These are phyloP conservation scores for Orthosia gracilis DNA, from an alignment of 2,888 invertebrate species.

Conservation along the genomic window DNA sequence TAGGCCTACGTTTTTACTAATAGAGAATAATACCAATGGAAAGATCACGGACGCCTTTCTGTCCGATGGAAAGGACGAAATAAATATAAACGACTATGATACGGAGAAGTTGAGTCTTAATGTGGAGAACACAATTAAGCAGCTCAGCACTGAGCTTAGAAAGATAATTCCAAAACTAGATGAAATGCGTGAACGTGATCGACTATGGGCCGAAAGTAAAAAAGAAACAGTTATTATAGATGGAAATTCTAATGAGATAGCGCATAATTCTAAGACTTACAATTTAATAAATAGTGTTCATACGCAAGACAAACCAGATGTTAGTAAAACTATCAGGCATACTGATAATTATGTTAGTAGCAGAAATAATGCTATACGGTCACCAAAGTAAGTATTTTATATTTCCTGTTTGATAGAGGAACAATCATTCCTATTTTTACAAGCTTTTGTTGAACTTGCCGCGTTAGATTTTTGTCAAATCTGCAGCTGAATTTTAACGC, in stretches of 20 bases:
- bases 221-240: conserved; percentile 76
- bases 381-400: conserved; percentile 72
- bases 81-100: conserved; percentile 85
- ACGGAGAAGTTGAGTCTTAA: conserved; percentile 84
- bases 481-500: background rate
- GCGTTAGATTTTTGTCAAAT: background rate
- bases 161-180: conserved; percentile 89
- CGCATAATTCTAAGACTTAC: conserved; percentile 70
- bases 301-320: conserved; percentile 63
- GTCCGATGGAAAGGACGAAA: conserved; percentile 91
- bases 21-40: conserved; percentile 82
- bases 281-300: conserved; percentile 59
- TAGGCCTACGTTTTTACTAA: conserved; percentile 87
- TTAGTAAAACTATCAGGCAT: conserved; percentile 58
- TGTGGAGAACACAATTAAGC: conserved; percentile 88
- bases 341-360: conserved; percentile 60
- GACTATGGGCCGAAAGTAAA: conserved; percentile 81
- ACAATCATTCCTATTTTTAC: conserved; percentile 5
- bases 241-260: conserved; percentile 85
- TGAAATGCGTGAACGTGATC: conserved; percentile 87
- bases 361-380: conserved; percentile 63
- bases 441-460: background rate
- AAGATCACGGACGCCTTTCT: conserved; percentile 91
- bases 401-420: conserved; percentile 1
- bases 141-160: conserved; percentile 86